These are phyloP conservation scores for Odontocolon sp. DNA, from an alignment of 2,888 invertebrate species.

Conservation along the genomic window DNA sequence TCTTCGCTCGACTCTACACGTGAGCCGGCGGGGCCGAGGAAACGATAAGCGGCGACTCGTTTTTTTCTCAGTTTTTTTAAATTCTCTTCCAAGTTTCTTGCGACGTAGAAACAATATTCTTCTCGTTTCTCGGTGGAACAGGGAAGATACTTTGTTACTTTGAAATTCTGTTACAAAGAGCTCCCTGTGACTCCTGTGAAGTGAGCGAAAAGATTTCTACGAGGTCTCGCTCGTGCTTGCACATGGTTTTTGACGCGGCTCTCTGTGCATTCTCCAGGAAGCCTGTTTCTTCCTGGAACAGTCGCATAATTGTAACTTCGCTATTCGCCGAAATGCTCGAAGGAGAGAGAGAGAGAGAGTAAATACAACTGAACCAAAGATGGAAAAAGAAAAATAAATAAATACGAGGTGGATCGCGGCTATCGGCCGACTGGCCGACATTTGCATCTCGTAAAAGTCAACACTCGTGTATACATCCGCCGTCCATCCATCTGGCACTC, in stretches of 20 bases:
- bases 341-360: neutral
- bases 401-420: constrained; percentile 2
- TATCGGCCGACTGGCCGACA: constrained; percentile 65
- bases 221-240: no score
- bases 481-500: constrained; percentile 42
- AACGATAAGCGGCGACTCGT: constrained; percentile 23
- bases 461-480: no score
- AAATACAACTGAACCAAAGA: no score
- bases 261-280: no score
- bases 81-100: constrained; percentile 13
- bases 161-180: neutral
- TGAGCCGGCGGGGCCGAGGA: neutral
- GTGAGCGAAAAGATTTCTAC: no score
- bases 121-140: neutral
- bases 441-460: constrained; percentile 66
- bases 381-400: constrained; percentile 17
- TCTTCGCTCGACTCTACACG: constrained; percentile 44
- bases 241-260: no score
- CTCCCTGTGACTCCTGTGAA: neutral
- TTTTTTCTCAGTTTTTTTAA: neutral
- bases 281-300: no score
- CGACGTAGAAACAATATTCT: constrained; percentile 38
- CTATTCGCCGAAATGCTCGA: no score
- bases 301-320: no score
- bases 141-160: neutral